Evolutionary conservation across 2,888 invertebrate species (phyloP).

Genomic region (Agriopis leucophaearia): DNA sequence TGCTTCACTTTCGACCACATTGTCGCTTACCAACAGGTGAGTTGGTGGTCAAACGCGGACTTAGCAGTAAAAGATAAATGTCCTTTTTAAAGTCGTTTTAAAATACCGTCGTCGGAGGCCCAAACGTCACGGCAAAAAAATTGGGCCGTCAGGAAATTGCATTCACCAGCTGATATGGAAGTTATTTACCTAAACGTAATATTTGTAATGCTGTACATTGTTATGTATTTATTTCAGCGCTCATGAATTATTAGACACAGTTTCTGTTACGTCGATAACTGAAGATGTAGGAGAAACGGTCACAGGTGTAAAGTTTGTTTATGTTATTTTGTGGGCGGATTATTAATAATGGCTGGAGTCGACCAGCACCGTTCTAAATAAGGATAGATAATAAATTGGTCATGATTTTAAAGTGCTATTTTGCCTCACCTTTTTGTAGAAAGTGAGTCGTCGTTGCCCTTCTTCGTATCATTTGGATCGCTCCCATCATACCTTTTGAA

Average conservation of each 20-base stretch:
- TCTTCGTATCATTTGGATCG: constrained; percentile 12
- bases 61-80: too few relatives aligned
- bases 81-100: too few relatives aligned
- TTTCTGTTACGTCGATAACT: not conserved
- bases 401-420: constrained; percentile 5
- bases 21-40: too few relatives aligned
- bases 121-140: constrained; percentile 20
- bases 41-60: too few relatives aligned
- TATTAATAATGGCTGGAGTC: constrained; percentile 1
- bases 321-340: constrained; percentile 4
- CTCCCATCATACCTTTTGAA: constrained; percentile 27
- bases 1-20: too few relatives aligned
- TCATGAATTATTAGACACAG: constrained; percentile 17
- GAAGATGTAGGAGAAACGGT: not conserved
- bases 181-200: constrained; percentile 25
- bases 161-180: constrained; percentile 16
- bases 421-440: constrained; percentile 5
- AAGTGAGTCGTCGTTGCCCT: constrained; percentile 20
- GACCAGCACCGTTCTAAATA: constrained; percentile 1
- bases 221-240: constrained; percentile 21
- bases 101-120: not conserved
- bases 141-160: constrained; percentile 24
- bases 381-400: constrained; percentile 8
- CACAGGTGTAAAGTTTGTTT: constrained; percentile 3
- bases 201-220: constrained; percentile 4